These are phyloP conservation scores for Drosophila setifemur DNA, from an alignment of 1,140 invertebrate species.

Conservation along the genomic window DNA sequence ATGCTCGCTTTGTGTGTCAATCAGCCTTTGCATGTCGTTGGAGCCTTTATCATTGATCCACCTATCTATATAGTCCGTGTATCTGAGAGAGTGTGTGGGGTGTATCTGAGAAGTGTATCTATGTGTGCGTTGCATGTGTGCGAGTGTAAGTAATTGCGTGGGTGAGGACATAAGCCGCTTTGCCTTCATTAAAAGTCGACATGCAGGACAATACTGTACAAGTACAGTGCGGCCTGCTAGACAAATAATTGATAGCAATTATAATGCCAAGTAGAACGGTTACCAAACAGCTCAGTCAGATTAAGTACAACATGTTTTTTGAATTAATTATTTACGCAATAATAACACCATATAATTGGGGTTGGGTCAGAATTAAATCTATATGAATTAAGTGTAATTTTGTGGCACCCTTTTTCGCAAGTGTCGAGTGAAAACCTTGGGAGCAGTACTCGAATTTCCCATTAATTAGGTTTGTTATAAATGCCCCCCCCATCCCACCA, in stretches of 20 bases:
- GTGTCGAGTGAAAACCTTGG: no score
- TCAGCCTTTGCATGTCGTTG: conserved; percentile 69
- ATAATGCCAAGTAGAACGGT: background rate
- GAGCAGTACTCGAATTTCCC: background rate
- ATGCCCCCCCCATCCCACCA: background rate
- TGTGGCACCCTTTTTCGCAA: no score
- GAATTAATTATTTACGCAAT: no score
- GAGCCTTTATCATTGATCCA: conserved; percentile 33
- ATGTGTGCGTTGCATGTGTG: conserved; percentile 2
- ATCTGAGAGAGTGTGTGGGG: background rate
- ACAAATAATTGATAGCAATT: conserved; percentile 8
- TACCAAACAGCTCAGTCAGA: no score
- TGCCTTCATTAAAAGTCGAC: conserved; percentile 19
- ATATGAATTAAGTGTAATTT: no score
- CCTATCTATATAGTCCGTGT: background rate
- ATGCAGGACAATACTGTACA: background rate
- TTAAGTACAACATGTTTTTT: no score
- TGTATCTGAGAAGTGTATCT: background rate
- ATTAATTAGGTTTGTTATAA: conserved; percentile 15
- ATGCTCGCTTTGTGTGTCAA: conserved; percentile 67
- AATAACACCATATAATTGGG: no score
- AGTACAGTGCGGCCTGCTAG: background rate
- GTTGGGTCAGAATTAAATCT: no score
- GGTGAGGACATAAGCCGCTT: conserved; percentile 25
- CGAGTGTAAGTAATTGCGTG: conserved; percentile 10